phyloP scores from a whole-genome alignment of 2,888 invertebrate species.

The Boloria selene region DNA sequence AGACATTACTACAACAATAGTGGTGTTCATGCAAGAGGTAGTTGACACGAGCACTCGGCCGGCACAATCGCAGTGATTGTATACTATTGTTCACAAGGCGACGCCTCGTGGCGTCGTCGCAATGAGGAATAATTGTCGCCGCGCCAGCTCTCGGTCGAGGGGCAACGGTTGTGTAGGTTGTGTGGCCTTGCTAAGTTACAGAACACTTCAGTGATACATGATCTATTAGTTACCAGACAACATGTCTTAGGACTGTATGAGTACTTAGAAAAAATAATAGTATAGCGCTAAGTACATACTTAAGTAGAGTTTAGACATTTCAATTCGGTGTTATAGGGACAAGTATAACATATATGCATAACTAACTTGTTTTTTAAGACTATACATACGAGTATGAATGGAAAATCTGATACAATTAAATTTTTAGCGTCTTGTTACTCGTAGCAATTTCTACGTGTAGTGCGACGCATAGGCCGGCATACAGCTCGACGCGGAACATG shows the following conservation, averaged over 20 bases:
- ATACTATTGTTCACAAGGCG: conserved; percentile 67
- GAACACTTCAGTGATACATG: conserved; percentile 54
- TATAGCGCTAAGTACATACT: neutral
- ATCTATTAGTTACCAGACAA: conserved; percentile 42
- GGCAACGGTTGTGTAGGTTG: conserved; percentile 60
- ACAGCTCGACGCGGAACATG: conserved; percentile 60
- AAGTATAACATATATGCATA: too few species aligned
- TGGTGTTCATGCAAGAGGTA: conserved; percentile 67
- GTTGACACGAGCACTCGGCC: conserved; percentile 65
- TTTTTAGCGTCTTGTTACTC: too few species aligned
- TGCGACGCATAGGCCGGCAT: conserved; percentile 54
- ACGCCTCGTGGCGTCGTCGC: conserved; percentile 46
- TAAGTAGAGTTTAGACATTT: too few species aligned
- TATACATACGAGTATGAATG: too few species aligned
- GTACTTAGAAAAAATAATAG: neutral
- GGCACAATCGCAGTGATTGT: conserved; percentile 70
- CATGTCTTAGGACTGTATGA: conserved; percentile 27
- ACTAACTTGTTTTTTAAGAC: too few species aligned
- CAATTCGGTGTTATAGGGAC: too few species aligned
- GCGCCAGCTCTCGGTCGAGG: conserved; percentile 48
- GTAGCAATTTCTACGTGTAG: conserved; percentile 36
- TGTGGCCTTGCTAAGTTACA: conserved; percentile 53
- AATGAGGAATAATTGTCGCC: conserved; percentile 58
- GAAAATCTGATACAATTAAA: too few species aligned
- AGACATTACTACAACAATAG: conserved; percentile 76